Percentiles rank a stretch among this genome's conserved stretches.
Conservation (phyloP, 2,113 vertebrate species). For the Rhizomys pruinosus region DNA sequence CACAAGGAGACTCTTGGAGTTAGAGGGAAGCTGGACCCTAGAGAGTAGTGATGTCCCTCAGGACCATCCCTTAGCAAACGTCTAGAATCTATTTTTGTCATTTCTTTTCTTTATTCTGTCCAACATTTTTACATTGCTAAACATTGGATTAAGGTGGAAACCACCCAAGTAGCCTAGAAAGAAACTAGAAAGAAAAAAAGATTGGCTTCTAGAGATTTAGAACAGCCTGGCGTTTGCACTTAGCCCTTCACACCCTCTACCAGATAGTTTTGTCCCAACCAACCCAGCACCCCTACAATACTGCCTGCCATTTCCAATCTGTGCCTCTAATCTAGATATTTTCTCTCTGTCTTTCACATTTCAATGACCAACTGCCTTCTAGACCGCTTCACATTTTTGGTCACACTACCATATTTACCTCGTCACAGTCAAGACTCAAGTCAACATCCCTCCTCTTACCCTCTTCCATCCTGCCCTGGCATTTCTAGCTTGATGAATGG, state of each 20-base stretch:
- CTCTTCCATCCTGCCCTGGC: background rate
- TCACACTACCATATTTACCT: background rate
- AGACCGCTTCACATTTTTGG: background rate
- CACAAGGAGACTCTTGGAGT: background rate
- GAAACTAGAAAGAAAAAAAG: background rate
- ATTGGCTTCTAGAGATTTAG: background rate
- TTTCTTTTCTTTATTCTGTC: background rate
- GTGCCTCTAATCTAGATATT: background rate
- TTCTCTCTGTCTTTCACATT: background rate
- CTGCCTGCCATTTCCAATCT: background rate
- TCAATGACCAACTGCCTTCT: background rate
- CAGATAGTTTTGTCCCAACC: too few species aligned
- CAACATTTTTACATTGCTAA: background rate
- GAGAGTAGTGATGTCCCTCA: background rate
- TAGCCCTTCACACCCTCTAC: background rate
- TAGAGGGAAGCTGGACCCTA: background rate
- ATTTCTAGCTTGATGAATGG: background rate
- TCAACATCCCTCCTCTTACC: background rate
- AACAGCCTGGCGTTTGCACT: background rate
- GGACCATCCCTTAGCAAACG: background rate
- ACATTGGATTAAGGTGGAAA: constrained; percentile 29
- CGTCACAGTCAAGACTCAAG: background rate
- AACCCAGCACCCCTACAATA: background rate
- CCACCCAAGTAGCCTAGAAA: background rate
- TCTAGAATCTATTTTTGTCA: background rate